Conservation (phyloP, 2,888 invertebrate species). For the Lochmaea crataegi region DNA sequence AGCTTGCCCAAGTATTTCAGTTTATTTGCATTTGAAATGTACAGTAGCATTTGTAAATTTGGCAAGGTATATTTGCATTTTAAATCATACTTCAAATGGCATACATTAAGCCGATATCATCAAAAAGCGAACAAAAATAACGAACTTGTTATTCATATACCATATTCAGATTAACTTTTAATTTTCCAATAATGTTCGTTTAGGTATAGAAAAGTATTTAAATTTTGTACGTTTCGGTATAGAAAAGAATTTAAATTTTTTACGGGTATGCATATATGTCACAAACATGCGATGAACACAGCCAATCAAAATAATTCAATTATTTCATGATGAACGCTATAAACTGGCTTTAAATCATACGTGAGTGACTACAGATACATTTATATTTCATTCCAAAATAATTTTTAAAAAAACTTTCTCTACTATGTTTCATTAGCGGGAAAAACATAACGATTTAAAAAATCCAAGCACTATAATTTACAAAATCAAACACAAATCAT, state of each 20-base stretch:
- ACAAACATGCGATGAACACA: too few species aligned
- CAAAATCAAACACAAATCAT: too few species aligned
- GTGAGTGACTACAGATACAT: too few species aligned
- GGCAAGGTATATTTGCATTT: slow-evolving; percentile 48
- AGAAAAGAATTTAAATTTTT: slow-evolving; percentile 25
- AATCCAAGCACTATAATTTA: too few species aligned
- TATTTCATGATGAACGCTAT: too few species aligned
- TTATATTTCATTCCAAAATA: too few species aligned
- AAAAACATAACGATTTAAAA: too few species aligned
- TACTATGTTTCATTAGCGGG: too few species aligned
- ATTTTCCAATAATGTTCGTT: slow-evolving; percentile 1
- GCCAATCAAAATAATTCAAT: too few species aligned
- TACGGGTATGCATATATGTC: slow-evolving; percentile 19
- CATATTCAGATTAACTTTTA: slow-evolving; percentile 34
- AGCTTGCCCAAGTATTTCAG: background rate
- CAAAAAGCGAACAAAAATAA: slow-evolving; percentile 34
- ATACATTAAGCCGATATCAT: slow-evolving; percentile 44
- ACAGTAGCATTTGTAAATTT: slow-evolving; percentile 45
- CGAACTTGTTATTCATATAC: slow-evolving; percentile 37
- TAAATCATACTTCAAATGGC: slow-evolving; percentile 48
- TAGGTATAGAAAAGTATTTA: slow-evolving; percentile 9
- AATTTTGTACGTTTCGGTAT: slow-evolving; percentile 15
- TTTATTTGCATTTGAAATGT: slow-evolving; percentile 34
- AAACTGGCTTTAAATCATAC: too few species aligned
- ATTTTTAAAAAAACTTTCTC: too few species aligned